These are phyloP conservation scores for Hippopotamyrus pictus DNA, from an alignment of 2,797 vertebrate species.

Conservation along the genomic window DNA sequence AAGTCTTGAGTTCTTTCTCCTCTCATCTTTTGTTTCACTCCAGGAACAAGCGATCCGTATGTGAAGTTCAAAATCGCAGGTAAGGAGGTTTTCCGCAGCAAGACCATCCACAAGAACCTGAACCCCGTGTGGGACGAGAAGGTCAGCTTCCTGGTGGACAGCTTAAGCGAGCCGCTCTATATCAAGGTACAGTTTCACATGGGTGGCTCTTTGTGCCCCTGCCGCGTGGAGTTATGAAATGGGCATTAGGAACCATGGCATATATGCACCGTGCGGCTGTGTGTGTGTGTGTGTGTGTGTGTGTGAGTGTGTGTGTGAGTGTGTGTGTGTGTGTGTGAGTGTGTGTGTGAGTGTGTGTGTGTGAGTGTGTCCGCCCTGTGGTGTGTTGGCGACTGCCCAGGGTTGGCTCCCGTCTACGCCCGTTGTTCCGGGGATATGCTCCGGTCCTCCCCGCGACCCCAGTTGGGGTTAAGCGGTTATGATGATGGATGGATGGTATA, in stretches of 20 bases:
- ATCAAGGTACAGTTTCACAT: constrained; percentile 60
- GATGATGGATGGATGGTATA: background rate
- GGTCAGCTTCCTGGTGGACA: constrained; percentile 57
- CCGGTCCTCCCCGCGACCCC: too few species aligned
- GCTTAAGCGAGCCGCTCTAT: constrained; percentile 62
- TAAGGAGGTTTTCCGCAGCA: constrained; percentile 76
- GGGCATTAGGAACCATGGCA: background rate
- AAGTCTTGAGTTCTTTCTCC: background rate
- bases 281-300: too few species aligned
- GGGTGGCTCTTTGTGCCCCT: background rate
- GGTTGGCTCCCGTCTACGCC: background rate
- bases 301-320: too few species aligned
- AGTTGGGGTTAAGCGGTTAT: background rate
- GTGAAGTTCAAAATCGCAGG: constrained; percentile 76
- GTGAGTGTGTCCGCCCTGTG: too few species aligned
- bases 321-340: too few species aligned
- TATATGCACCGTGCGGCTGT: background rate
- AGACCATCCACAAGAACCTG: constrained; percentile 73
- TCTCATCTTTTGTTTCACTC: background rate
- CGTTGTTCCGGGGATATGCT: background rate
- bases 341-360: too few species aligned
- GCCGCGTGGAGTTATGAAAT: background rate
- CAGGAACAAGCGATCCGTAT: constrained; percentile 76
- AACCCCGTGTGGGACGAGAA: constrained; percentile 77
- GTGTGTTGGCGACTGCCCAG: background rate